Conservation (phyloP, 2,888 invertebrate species). For the Drosophila aldrichi region DNA sequence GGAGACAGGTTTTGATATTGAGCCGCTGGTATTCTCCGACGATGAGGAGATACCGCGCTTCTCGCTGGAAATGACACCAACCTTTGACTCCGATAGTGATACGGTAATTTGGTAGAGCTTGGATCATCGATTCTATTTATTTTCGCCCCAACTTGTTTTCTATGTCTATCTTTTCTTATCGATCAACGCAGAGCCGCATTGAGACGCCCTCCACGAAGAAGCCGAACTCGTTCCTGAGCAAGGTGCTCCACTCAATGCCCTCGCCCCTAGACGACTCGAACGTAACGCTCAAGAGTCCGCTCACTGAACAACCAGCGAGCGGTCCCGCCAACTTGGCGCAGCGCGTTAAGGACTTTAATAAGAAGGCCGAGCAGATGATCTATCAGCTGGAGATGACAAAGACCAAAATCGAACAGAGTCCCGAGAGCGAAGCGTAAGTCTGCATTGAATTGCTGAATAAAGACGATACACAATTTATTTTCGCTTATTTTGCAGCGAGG, state of each 20-base stretch:
- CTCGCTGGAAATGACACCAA: conserved; percentile 85
- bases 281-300: conserved; percentile 73
- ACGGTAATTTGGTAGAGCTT: conserved; percentile 81
- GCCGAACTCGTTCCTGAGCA: conserved; percentile 77
- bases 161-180: conserved; percentile 20
- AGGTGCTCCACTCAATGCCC: conserved; percentile 79
- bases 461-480: not conserved
- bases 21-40: conserved; percentile 88
- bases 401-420: conserved; percentile 82
- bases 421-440: conserved; percentile 82
- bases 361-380: conserved; percentile 84
- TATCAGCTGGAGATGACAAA: conserved; percentile 83
- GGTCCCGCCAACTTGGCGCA: conserved; percentile 75
- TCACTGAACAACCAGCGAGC: conserved; percentile 44
- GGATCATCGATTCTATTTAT: conserved; percentile 5
- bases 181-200: conserved; percentile 83
- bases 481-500: conserved; percentile 73
- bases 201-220: conserved; percentile 84
- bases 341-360: conserved; percentile 84
- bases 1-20: conserved; percentile 86
- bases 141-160: conserved; percentile 19
- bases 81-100: conserved; percentile 85
- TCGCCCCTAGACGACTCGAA: conserved; percentile 79
- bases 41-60: conserved; percentile 87
- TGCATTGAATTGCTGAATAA: not conserved